A percentile compares a stretch with the other conserved stretches of the same genome.
phyloP scores from a whole-genome alignment of 1,140 invertebrate genomes.

The Drosophila mauritiana region DNA sequence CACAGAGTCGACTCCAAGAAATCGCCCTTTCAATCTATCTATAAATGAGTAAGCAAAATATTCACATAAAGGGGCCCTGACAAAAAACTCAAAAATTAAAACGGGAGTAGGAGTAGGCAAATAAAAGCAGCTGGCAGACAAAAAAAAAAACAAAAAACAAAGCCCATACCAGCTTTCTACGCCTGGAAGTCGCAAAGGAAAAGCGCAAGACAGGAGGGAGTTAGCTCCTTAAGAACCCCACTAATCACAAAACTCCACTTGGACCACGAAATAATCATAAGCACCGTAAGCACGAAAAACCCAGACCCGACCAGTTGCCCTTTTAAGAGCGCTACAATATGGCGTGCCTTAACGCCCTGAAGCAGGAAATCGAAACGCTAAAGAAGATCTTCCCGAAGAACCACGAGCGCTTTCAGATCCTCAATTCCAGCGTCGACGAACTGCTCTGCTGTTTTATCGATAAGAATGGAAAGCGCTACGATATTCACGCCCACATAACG shows the following conservation, averaged over 20 bases:
- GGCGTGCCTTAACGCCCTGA: constrained; percentile 98
- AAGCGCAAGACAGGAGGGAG: constrained; percentile 15
- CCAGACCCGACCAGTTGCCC: constrained; percentile 54
- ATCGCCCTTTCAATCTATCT: constrained; percentile 41
- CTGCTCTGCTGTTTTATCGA: constrained; percentile 98
- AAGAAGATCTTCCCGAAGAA: constrained; percentile 97
- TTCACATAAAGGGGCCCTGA: constrained; percentile 1
- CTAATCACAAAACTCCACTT: constrained; percentile 13
- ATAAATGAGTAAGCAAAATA: constrained; percentile 5
- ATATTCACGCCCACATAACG: constrained; percentile 99
- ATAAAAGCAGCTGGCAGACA: constrained; percentile 26
- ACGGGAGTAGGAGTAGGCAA: constrained; percentile 35
- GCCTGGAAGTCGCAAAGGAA: constrained; percentile 6
- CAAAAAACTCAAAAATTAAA: constrained; percentile 17
- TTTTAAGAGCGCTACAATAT: constrained; percentile 86
- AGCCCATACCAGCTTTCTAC: constrained; percentile 13
- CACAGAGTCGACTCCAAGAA: constrained; percentile 10
- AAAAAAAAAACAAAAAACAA: constrained; percentile 5
- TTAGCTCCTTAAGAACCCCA: constrained; percentile 1
- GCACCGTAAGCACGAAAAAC: constrained; percentile 9
- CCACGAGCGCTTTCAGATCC: constrained; percentile 98
- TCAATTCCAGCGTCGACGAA: constrained; percentile 98
- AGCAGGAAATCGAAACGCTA: constrained; percentile 98
- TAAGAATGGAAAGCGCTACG: constrained; percentile 96
- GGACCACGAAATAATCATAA: constrained; percentile 32